Evolutionary conservation across 1,140 invertebrate species (phyloP), one percentile per base, ranked within the genome.

Genomic region (Chironomus striatipennis): DNA sequence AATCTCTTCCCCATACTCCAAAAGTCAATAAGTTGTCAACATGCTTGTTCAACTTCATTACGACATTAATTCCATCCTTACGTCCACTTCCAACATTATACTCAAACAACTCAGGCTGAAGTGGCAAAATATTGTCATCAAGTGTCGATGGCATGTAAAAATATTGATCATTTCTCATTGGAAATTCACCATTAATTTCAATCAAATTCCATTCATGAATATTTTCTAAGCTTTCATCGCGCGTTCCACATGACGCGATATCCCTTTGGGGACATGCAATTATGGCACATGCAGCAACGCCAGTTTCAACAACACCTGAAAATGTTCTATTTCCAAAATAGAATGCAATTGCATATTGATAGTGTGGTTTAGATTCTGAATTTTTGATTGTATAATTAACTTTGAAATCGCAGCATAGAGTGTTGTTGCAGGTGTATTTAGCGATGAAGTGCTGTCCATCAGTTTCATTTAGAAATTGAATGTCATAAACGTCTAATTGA

Each of bases 241-340:
- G 74, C 1, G 73, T 18, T 18, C 79, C 81, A 76, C 84, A 85
- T 42, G 78, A 81, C 6, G 67, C n/a, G 0, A 78, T 21, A 74
- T 79, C 20, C 78, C 73, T 74, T 78, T 78, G 74, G 75, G 75
- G 74, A 74, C 85, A 85, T 47, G 82, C 77, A 64, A 84, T 81
- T 12, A 85, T 74, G 7, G 80, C 81, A 76, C 85, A 86, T 12
- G 84, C 42, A 74, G 83, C 78, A 0, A 84, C 57, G 6, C 78
- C 76, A 20, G 78, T 83, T 21, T 81, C 79, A 12, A 77, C 79
- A 24, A 77, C 76, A 64, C 80, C 78, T 64, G 77, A 74, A 76
- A 83, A 84, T 7, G 77, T 77, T 17, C 84, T 77, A 1, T 78
- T 74, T 0, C 83, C 84, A 75, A 82, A 82, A 76, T 82, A 85